These are phyloP conservation scores for Toxotes jaculatrix DNA, from an alignment of 2,113 vertebrate genomes.

Conservation along the genomic window DNA sequence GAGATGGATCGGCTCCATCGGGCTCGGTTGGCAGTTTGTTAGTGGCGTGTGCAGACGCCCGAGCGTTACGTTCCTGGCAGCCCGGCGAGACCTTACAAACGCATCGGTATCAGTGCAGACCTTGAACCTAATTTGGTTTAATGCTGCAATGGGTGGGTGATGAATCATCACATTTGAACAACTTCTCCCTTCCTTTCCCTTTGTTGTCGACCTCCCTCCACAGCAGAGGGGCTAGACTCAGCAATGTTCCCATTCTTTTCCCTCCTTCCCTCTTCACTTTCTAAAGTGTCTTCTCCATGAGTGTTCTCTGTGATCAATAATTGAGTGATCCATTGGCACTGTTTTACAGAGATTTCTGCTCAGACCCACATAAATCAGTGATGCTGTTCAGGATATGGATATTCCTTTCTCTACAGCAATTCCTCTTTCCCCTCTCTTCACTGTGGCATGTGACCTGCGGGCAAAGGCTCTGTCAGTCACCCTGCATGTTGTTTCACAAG, in stretches of 20 bases:
- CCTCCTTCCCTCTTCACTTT: slow-evolving; percentile 6
- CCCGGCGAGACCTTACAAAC: not conserved
- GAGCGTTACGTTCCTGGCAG: not conserved
- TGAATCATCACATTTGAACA: slow-evolving; percentile 35
- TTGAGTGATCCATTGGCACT: slow-evolving; percentile 29
- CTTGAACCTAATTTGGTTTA: slow-evolving; percentile 22
- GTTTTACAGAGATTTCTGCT: slow-evolving; percentile 14
- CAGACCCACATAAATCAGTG: not conserved
- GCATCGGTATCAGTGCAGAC: not conserved
- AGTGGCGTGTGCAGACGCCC: not conserved
- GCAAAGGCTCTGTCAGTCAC: not conserved
- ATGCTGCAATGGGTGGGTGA: slow-evolving; percentile 8
- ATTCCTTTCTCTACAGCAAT: not conserved
- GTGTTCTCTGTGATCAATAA: slow-evolving; percentile 31
- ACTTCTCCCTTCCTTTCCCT: not conserved
- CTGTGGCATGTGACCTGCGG: not conserved
- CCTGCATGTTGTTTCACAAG: not conserved
- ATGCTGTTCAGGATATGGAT: not conserved
- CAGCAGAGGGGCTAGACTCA: slow-evolving; percentile 30
- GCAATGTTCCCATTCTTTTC: slow-evolving; percentile 30
- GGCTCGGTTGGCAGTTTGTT: slow-evolving; percentile 1
- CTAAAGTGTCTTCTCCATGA: slow-evolving; percentile 3
- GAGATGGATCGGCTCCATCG: not conserved
- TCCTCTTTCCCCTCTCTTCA: not conserved
- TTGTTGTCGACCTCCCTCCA: slow-evolving; percentile 14